Base-by-base conservation (phyloP, 2,797 vertebrate genomes). In the Myripristis jacobus region DNA sequence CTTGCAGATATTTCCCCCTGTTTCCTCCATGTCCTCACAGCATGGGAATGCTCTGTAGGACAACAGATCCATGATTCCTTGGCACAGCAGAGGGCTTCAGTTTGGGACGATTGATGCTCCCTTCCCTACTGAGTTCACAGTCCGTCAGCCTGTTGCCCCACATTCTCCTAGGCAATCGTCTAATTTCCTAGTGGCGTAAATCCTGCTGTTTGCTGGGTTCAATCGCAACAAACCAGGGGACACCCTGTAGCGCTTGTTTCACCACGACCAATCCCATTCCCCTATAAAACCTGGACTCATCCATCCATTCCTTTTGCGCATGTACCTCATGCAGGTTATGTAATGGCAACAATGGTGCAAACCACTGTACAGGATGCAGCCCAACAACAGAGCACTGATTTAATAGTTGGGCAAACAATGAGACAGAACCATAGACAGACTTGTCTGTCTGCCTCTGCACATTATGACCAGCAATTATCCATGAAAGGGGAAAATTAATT, bases 171-270 rank as follows among this genome's bases (percentile, higher is more conserved):
- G 85, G 74, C 82, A 86, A 91, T 90, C 83, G 60, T 51, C 83
- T 88, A 56, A 85, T 91, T 91, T 90, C 83, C 85, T 77, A 38
- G 15, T 55, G 73, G 81, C 59, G 79, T 70, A 87, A 91, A 89
- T 87, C 75, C 62, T 72, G 55, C 52, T 51, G 52, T 66, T 63
- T 36, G n/a, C 46, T 25, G 43, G 5, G 69, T 56, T 67, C 56
- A 54, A 6, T 67, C 0, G 21, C 51, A 51, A n/a, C 71, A 73
- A 73, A 84, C 58, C 62, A 21, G 54, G 31, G 72, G 69, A 72
- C n/a, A 21, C 50, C 52, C 70, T 57, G 21, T 2, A 24, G 66
- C 9, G 65, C 38, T 70, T 52, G 64, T 86, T 87, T 48, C 47
- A 63, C 56, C 61, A 47, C 4, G 3, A 6, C 56, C 22, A n/a